Percentiles rank a stretch among this genome's conserved stretches.
These are phyloP conservation scores for Psittacula cyanocephala DNA, from an alignment of 2,113 vertebrate genomes.

Conservation along the genomic window DNA sequence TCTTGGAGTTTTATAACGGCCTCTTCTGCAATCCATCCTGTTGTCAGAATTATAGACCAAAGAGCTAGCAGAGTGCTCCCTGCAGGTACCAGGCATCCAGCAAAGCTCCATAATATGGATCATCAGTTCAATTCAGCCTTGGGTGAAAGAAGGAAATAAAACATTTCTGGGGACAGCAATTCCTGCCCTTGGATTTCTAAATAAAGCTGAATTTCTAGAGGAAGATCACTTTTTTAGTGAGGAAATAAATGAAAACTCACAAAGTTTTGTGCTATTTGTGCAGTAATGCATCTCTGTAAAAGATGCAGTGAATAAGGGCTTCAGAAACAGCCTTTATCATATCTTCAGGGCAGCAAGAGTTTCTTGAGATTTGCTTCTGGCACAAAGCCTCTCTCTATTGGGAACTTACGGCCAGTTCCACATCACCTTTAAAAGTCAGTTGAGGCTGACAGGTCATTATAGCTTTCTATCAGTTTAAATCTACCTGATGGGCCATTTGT, in stretches of 20 bases:
- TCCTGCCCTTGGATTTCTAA: background rate
- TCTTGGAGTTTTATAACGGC: background rate
- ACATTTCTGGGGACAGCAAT: background rate
- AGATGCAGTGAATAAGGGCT: background rate
- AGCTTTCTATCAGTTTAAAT: conserved; percentile 21
- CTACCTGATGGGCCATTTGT: background rate
- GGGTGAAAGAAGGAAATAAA: conserved; percentile 25
- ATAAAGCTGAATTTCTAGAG: background rate
- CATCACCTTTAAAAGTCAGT: background rate
- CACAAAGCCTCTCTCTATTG: background rate
- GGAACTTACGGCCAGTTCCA: background rate
- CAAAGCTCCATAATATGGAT: conserved; percentile 29
- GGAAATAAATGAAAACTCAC: background rate
- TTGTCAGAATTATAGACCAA: conserved; percentile 49
- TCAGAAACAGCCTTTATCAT: background rate
- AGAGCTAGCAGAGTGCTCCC: conserved; percentile 22
- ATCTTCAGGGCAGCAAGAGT: background rate
- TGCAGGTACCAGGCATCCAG: background rate
- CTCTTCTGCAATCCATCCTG: background rate
- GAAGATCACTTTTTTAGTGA: background rate
- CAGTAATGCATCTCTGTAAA: background rate
- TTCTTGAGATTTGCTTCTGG: background rate
- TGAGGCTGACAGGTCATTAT: conserved; percentile 13
- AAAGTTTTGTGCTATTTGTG: background rate
- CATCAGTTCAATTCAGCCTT: conserved; percentile 24